phyloP scores from a whole-genome alignment of 1,140 invertebrate genomes.

The Hylyphantes graminicola region DNA sequence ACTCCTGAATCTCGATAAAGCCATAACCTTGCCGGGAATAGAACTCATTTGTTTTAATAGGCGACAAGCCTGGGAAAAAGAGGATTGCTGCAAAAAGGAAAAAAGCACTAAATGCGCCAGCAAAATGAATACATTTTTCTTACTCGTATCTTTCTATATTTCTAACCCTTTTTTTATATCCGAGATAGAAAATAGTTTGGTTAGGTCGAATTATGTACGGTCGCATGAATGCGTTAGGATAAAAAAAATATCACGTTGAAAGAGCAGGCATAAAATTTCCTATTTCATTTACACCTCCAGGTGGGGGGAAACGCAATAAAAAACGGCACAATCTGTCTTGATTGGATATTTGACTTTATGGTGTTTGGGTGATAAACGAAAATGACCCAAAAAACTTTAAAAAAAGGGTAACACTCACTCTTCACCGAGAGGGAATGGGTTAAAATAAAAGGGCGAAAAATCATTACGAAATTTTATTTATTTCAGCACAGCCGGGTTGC shows the following conservation, averaged over 20 bases:
- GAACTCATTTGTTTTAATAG: conserved; percentile 35
- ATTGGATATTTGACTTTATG: conserved; percentile 57
- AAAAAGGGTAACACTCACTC: conserved; percentile 30
- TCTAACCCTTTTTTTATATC: conserved; percentile 2
- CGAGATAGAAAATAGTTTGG: conserved; percentile 12
- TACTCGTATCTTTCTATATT: not conserved
- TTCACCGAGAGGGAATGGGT: conserved; percentile 1
- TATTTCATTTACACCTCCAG: conserved; percentile 44
- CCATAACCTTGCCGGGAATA: conserved; percentile 3
- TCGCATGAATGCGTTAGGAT: not conserved
- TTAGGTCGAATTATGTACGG: conserved; percentile 25
- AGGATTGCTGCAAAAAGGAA: not conserved
- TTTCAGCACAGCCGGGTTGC: conserved; percentile 10
- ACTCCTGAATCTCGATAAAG: conserved; percentile 1
- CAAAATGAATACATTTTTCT: conserved; percentile 18
- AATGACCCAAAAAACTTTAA: conserved; percentile 49
- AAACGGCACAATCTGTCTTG: conserved; percentile 55
- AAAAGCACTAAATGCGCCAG: not conserved
- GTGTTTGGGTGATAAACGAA: conserved; percentile 52
- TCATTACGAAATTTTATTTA: conserved; percentile 43
- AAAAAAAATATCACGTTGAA: not conserved
- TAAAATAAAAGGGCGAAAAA: conserved; percentile 8
- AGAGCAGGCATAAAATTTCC: conserved; percentile 40
- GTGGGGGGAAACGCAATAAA: conserved; percentile 21
- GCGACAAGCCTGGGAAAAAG: conserved; percentile 1